Percentiles rank a stretch among this genome's conserved stretches.
Conservation (phyloP, 2,888 invertebrate species). For the Athalia cordata region DNA sequence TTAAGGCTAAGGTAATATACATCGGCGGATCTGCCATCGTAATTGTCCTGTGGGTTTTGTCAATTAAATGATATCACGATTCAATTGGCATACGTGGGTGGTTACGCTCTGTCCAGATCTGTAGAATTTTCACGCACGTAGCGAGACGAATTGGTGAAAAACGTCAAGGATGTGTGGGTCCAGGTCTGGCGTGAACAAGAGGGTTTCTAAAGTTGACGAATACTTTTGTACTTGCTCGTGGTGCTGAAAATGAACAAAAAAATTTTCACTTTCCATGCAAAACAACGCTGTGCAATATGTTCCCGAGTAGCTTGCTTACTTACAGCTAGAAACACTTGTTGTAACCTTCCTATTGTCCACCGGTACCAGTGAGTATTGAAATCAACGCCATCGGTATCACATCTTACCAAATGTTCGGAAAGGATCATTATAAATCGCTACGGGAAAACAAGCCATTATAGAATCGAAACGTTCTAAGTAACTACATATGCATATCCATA, state of each 20-base stretch:
- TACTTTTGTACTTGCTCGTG: constrained; percentile 98
- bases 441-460: constrained; percentile 54
- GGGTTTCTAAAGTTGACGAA: constrained; percentile 94
- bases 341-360: constrained; percentile 95
- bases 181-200: constrained; percentile 96
- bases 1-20: too few relatives aligned
- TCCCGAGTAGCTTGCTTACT: constrained; percentile 64
- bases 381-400: constrained; percentile 94
- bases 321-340: constrained; percentile 95
- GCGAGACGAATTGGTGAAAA: constrained; percentile 97
- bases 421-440: constrained; percentile 97
- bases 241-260: constrained; percentile 82
- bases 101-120: not conserved
- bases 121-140: constrained; percentile 79
- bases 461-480: not conserved
- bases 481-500: not conserved
- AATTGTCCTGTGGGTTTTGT: constrained; percentile 14
- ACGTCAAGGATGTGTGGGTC: constrained; percentile 97
- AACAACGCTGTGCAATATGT: not conserved
- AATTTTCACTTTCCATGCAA: not conserved
- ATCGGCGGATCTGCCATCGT: not conserved
- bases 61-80: constrained; percentile 1
- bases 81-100: not conserved
- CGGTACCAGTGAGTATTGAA: constrained; percentile 97
- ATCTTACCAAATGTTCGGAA: constrained; percentile 94